Evolutionary conservation across 2,888 invertebrate genomes (phyloP).

Genomic region (Bugula neritina): DNA sequence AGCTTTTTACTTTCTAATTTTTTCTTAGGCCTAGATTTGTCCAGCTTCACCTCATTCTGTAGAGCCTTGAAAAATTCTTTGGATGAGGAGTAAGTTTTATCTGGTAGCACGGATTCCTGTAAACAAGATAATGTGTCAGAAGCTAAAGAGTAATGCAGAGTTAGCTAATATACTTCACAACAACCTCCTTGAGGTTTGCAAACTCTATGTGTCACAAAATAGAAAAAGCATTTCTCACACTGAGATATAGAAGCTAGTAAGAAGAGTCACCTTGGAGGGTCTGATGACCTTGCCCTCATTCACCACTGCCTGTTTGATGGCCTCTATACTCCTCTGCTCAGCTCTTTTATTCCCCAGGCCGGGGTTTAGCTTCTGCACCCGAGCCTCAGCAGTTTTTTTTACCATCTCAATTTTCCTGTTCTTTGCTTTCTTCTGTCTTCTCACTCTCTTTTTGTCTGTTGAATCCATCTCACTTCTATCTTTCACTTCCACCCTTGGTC

Average conservation of each 20-base stretch:
- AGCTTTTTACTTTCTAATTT: conserved; percentile 42
- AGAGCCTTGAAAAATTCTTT: conserved; percentile 79
- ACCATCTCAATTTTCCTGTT: conserved; percentile 28
- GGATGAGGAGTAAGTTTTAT: conserved; percentile 60
- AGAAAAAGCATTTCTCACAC: too few species aligned
- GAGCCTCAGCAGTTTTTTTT: conserved; percentile 17
- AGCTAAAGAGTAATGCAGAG: too few species aligned
- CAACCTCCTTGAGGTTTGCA: too few species aligned
- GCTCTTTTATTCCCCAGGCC: conserved; percentile 59
- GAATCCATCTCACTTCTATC: conserved; percentile 73
- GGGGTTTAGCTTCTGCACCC: conserved; percentile 43
- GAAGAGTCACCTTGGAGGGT: conserved; percentile 53
- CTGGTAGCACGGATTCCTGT: conserved; percentile 12
- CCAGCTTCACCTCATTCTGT: conserved; percentile 66
- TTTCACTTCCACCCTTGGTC: conserved; percentile 56
- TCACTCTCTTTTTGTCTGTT: conserved; percentile 81
- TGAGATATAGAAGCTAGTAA: too few species aligned
- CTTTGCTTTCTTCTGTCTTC: conserved; percentile 58
- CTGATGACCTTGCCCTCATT: conserved; percentile 55
- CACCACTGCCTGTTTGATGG: conserved; percentile 60
- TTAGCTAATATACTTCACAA: too few species aligned
- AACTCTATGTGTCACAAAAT: too few species aligned
- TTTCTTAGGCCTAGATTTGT: conserved; percentile 57
- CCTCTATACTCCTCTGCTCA: conserved; percentile 56
- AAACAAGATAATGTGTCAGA: background rate